These are phyloP conservation scores for Deroplatys truncata DNA, from an alignment of 2,888 invertebrate genomes.

Conservation along the genomic window DNA sequence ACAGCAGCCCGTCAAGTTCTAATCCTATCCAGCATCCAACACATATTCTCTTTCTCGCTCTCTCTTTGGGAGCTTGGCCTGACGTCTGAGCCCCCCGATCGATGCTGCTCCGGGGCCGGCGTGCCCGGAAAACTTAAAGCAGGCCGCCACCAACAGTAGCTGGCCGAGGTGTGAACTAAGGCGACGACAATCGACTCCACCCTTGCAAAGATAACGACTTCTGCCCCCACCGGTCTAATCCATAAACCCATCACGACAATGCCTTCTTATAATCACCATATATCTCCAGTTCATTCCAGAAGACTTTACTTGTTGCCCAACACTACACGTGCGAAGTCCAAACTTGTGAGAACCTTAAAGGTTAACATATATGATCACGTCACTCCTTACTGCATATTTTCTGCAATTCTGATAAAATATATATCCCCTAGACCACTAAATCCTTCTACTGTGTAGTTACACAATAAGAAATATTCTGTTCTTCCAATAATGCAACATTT, in stretches of 20 bases:
- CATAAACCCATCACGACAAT: neutral
- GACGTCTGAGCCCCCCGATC: slow-evolving; percentile 2
- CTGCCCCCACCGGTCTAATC: neutral
- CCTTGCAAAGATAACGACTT: neutral
- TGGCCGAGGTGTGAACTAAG: slow-evolving; percentile 5
- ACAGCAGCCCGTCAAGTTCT: slow-evolving; percentile 1
- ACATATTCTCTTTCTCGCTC: neutral
- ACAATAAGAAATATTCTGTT: no score
- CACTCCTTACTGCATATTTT: no score
- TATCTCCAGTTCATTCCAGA: no score
- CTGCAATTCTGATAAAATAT: no score
- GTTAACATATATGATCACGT: no score
- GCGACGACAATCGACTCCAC: neutral
- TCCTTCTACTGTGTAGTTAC: no score
- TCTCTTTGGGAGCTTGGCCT: neutral
- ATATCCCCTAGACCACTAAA: no score
- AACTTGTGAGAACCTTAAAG: no score
- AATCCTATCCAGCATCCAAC: slow-evolving; percentile 10
- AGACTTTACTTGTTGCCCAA: no score
- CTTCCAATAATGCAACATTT: no score
- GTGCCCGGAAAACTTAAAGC: slow-evolving; percentile 24
- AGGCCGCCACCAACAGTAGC: slow-evolving; percentile 4
- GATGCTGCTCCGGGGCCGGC: slow-evolving; percentile 15
- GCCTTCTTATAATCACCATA: no score
- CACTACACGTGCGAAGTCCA: no score